These are phyloP conservation scores for Erpornis zantholeuca DNA, from an alignment of 2,113 vertebrate genomes.

Conservation along the genomic window DNA sequence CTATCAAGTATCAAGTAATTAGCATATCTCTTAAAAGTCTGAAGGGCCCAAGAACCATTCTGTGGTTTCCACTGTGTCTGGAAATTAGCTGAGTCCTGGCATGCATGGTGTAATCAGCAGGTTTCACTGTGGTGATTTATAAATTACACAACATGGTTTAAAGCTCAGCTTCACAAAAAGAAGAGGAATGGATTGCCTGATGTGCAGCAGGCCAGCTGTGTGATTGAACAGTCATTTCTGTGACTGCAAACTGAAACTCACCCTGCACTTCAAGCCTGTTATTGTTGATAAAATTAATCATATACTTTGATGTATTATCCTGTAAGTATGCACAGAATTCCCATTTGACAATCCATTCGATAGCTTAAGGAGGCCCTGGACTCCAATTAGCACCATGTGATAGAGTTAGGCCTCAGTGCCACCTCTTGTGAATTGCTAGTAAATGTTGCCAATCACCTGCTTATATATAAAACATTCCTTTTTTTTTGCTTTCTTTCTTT, in stretches of 20 bases:
- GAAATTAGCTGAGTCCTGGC: not conserved
- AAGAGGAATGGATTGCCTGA: not conserved
- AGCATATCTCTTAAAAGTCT: not conserved
- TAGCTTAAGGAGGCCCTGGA: not conserved
- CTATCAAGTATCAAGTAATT: not conserved
- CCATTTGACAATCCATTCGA: not conserved
- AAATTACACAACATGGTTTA: not conserved
- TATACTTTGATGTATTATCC: not conserved
- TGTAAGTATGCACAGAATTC: not conserved
- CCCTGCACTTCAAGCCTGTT: not conserved
- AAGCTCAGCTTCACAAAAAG: not conserved
- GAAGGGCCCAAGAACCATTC: not conserved
- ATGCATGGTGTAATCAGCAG: not conserved
- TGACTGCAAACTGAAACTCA: not conserved
- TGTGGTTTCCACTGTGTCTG: not conserved
- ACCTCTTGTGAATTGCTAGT: not conserved
- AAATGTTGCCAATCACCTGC: not conserved
- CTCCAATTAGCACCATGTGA: not conserved
- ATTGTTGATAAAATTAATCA: constrained; percentile 4
- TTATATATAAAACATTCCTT: not conserved
- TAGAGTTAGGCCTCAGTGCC: not conserved
- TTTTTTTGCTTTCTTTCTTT: too few relatives aligned
- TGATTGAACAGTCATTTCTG: not conserved
- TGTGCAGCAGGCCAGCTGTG: not conserved
- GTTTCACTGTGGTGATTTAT: not conserved